phyloP scores from a whole-genome alignment of 2,888 invertebrate genomes.

The Aplocera efformata region DNA sequence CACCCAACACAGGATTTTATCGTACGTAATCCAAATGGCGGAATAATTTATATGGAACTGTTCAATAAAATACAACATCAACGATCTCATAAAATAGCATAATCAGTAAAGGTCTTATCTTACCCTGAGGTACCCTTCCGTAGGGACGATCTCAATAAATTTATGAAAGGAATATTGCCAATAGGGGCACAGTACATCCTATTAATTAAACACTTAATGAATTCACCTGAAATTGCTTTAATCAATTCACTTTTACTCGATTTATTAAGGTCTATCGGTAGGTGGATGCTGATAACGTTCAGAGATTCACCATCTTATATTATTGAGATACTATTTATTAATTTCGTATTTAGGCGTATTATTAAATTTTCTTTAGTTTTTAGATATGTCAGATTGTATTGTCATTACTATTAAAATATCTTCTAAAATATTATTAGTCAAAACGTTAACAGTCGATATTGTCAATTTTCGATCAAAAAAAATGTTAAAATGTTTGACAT shows the following conservation, averaged over 20 bases:
- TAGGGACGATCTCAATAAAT: slow-evolving; percentile 77
- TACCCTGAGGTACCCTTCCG: slow-evolving; percentile 56
- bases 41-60: slow-evolving; percentile 8
- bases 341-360: too few relatives aligned
- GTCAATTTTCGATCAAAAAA: too few relatives aligned
- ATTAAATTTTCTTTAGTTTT: too few relatives aligned
- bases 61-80: slow-evolving; percentile 26
- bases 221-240: slow-evolving; percentile 80
- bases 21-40: not conserved
- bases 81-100: slow-evolving; percentile 42
- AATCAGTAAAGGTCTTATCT: slow-evolving; percentile 61
- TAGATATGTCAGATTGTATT: too few relatives aligned
- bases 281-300: slow-evolving; percentile 40
- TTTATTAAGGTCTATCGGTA: slow-evolving; percentile 74
- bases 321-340: slow-evolving; percentile 17
- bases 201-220: slow-evolving; percentile 80
- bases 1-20: too few relatives aligned
- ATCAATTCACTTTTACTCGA: slow-evolving; percentile 74
- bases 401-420: too few relatives aligned
- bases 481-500: too few relatives aligned
- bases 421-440: too few relatives aligned
- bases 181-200: slow-evolving; percentile 77
- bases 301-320: slow-evolving; percentile 31
- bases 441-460: too few relatives aligned
- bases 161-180: slow-evolving; percentile 80